Percentiles rank a stretch among this genome's conserved stretches.
Conservation (phyloP, 2,888 invertebrate species). For the Gandaritis pyraliata region DNA sequence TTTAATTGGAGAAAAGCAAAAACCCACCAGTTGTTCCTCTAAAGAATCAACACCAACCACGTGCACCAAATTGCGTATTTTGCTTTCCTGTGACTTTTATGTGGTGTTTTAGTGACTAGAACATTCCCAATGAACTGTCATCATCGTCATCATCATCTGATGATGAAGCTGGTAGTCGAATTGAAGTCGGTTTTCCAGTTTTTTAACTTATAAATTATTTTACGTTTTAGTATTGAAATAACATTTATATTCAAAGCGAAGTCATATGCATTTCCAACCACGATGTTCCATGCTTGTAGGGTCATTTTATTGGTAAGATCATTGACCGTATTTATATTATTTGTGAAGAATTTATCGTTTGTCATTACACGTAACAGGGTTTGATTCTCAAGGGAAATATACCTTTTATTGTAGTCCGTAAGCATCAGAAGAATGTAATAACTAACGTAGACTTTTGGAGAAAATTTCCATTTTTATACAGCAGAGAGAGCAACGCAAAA, state of each 20-base stretch:
- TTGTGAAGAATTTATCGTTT: conserved; percentile 43
- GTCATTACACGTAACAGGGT: conserved; percentile 43
- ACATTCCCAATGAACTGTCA: no score
- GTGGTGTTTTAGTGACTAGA: no score
- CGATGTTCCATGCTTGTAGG: conserved; percentile 40
- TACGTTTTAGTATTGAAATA: conserved; percentile 23
- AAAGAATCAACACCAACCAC: no score
- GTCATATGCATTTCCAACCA: conserved; percentile 45
- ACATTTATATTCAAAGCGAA: conserved; percentile 19
- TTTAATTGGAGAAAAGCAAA: no score
- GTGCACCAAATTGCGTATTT: no score
- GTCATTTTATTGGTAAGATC: conserved; percentile 47
- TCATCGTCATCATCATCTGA: no score
- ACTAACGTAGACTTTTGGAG: conserved; percentile 33
- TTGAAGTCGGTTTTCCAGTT: no score
- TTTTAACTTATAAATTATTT: neutral
- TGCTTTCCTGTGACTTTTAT: no score
- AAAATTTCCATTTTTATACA: conserved; percentile 23
- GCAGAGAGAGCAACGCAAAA: conserved; percentile 3
- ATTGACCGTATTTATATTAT: conserved; percentile 51
- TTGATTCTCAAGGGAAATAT: conserved; percentile 41
- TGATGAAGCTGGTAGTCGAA: no score
- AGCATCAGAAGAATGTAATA: conserved; percentile 41
- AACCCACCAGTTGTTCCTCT: no score
- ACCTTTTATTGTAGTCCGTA: conserved; percentile 42